Base-by-base conservation (phyloP, 1,140 invertebrate species). In the Uloborus diversus region DNA sequence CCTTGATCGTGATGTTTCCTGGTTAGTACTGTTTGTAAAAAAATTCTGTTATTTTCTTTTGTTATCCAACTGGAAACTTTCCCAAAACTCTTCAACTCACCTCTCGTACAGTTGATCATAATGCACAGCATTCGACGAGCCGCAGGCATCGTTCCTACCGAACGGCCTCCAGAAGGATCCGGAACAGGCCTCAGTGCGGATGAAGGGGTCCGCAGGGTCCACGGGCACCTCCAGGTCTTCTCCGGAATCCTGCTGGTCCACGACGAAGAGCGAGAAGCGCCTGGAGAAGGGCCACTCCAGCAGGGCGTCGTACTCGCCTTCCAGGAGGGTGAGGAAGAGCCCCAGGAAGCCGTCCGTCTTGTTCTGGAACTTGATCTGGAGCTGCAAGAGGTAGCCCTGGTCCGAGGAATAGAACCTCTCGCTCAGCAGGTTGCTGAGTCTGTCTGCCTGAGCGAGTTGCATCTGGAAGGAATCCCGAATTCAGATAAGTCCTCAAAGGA, bases 301-400 rank as follows among this genome's bases (percentile, higher is more conserved):
- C 0, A 81, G 28, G 11, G 59, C 14, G 28, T 83, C 82, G 47
- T 82, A 71, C 27, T 59, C 62, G 0, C 82, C 82, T 68, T 83
- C 82, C 28, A 83, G 78, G 3, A 83, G 51, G 3, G 79, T 78
- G 14, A 82, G 69, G 23, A 81, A 82, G 1, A 83, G 51, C 0
- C 82, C 81, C 3, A 82, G 17, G 13, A 64, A 25, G 17, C 76
- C 30, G 4, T 76, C 28, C 1, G 30, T 65, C 2, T 42, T 28
- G 61, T 70, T 76, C 23, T 82, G 69, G 32, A 83, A 73, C 5
- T 76, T 81, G 0, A 83, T n/a, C n/a, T 79, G 56, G 11, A 83
- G 23, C 35, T 83, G 82, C 68, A 80, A 35, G 4, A 83, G 61
- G 53, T 83, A 82, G 0, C 82, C 82, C 37, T 83, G 82, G 14